Conservation (phyloP, 2,888 invertebrate species). For the Nysson spinosus region DNA sequence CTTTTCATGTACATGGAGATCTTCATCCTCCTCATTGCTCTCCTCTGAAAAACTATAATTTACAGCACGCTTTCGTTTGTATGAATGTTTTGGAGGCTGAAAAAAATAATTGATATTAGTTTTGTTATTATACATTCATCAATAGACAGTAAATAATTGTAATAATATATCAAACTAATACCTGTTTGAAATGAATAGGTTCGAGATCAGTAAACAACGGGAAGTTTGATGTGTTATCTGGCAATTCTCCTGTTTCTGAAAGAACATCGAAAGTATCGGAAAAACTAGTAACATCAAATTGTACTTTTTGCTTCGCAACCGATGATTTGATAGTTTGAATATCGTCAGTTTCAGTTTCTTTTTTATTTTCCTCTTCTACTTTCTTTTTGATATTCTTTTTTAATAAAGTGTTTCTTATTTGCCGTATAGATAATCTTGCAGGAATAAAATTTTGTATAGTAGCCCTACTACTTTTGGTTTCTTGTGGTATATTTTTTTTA, state of each 20-base stretch:
- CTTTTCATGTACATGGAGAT: slow-evolving; percentile 10
- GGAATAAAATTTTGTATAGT: slow-evolving; percentile 10
- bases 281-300: slow-evolving; percentile 49
- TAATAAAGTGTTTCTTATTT: slow-evolving; percentile 52
- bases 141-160: background rate
- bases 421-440: slow-evolving; percentile 47
- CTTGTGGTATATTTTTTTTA: background rate
- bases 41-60: slow-evolving; percentile 43
- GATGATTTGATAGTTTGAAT: background rate
- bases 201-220: slow-evolving; percentile 67
- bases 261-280: slow-evolving; percentile 68
- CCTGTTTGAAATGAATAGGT: slow-evolving; percentile 66
- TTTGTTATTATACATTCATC: background rate
- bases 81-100: slow-evolving; percentile 69
- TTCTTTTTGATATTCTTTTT: slow-evolving; percentile 10
- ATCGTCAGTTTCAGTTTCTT: slow-evolving; percentile 2
- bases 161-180: slow-evolving; percentile 29
- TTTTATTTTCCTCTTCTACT: slow-evolving; percentile 7
- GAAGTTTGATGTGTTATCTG: slow-evolving; percentile 28
- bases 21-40: slow-evolving; percentile 38
- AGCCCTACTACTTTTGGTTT: background rate
- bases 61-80: slow-evolving; percentile 63
- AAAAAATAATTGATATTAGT: slow-evolving; percentile 28
- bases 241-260: slow-evolving; percentile 31
- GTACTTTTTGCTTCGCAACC: slow-evolving; percentile 2